phyloP scores from a whole-genome alignment of 2,888 invertebrate species.

The Empis livida region DNA sequence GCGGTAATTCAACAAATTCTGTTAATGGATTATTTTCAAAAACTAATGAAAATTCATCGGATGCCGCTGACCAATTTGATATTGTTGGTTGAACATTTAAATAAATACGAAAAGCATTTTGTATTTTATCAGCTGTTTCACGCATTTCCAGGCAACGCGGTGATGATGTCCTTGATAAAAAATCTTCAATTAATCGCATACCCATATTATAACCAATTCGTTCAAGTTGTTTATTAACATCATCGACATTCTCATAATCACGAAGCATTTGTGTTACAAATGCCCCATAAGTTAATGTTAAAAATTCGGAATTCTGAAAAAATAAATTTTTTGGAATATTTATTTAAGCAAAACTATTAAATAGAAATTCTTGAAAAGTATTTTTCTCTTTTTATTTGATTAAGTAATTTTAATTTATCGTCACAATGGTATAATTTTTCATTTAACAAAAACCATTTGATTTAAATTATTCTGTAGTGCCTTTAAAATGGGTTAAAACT shows the following conservation, averaged over 20 bases:
- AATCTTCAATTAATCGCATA: constrained; percentile 93
- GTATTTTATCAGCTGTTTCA: constrained; percentile 93
- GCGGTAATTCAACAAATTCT: constrained; percentile 94
- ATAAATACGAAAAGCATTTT: constrained; percentile 66
- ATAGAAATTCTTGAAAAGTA: no score
- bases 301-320: constrained; percentile 81
- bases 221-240: constrained; percentile 94
- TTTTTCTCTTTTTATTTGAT: not conserved
- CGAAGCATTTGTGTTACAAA: constrained; percentile 93
- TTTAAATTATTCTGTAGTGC: no score
- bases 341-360: no score
- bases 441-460: no score
- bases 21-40: constrained; percentile 92
- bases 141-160: constrained; percentile 89
- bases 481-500: no score
- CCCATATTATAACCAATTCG: constrained; percentile 98
- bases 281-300: constrained; percentile 95
- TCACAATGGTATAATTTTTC: no score
- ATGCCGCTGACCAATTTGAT: constrained; percentile 85
- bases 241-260: constrained; percentile 92
- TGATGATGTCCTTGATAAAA: constrained; percentile 79
- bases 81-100: constrained; percentile 86
- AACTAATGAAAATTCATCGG: constrained; percentile 92
- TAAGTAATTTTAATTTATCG: not conserved
- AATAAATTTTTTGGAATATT: not conserved